Percentiles rank a stretch among this genome's conserved stretches.
Conservation (phyloP, 2,113 vertebrate genomes). For the Oncorhynchus kisutch region DNA sequence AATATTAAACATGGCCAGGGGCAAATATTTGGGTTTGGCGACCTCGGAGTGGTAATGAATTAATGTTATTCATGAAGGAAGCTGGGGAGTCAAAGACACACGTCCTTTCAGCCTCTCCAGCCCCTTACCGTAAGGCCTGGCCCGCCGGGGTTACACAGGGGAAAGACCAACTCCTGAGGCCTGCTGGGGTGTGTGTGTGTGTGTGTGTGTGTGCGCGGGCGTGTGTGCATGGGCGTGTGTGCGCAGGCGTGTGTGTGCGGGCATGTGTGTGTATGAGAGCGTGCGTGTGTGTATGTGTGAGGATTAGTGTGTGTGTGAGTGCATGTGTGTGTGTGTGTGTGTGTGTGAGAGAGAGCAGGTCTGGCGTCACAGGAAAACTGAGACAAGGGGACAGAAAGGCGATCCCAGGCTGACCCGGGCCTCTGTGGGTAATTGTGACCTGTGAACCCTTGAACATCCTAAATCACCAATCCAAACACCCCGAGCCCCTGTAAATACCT, state of each 20-base stretch:
- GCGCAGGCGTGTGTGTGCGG: too few species aligned
- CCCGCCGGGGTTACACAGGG: constrained; percentile 53
- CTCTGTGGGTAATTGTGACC: constrained; percentile 62
- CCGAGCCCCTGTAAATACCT: constrained; percentile 48
- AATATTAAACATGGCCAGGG: constrained; percentile 74
- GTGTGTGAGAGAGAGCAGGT: constrained; percentile 19
- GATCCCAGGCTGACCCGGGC: constrained; percentile 59
- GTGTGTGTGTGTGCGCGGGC: background rate
- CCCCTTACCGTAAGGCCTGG: constrained; percentile 61
- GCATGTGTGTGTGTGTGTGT: constrained; percentile 10
- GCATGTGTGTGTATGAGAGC: too few species aligned
- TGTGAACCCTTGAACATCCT: constrained; percentile 64
- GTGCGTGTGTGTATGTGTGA: too few species aligned
- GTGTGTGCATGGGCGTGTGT: background rate
- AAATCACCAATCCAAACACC: constrained; percentile 67
- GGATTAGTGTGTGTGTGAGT: background rate
- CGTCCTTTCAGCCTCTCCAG: constrained; percentile 58
- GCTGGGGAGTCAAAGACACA: constrained; percentile 54
- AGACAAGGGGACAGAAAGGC: constrained; percentile 55
- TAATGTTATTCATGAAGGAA: constrained; percentile 68
- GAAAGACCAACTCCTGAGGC: constrained; percentile 7
- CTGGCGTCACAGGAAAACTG: constrained; percentile 53
- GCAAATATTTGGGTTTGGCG: constrained; percentile 75
- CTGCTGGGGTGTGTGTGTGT: background rate
- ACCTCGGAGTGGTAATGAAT: constrained; percentile 75